These are phyloP conservation scores for Oegoconia quadripuncta DNA, from an alignment of 2,888 invertebrate species.

Conservation along the genomic window DNA sequence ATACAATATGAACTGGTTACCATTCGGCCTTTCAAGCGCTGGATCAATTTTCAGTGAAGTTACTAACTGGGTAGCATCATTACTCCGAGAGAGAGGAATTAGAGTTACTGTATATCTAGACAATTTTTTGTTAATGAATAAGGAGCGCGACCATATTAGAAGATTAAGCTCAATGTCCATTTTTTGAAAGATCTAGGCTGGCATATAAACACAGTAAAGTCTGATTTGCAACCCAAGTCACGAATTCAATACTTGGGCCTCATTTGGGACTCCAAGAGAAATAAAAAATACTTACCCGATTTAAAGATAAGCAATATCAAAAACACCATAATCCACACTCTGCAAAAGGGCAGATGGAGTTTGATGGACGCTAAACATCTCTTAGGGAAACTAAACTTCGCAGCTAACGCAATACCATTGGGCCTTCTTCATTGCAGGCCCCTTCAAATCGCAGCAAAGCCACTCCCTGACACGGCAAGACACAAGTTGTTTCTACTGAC, in stretches of 20 bases:
- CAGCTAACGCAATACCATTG: background rate
- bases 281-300: conserved; percentile 2
- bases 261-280: conserved; percentile 15
- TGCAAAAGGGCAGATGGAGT: background rate
- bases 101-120: conserved; percentile 15
- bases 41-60: conserved; percentile 18
- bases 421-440: too few species aligned
- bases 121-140: conserved; percentile 18
- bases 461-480: too few species aligned
- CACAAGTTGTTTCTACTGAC: background rate
- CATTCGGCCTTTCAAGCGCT: conserved; percentile 19
- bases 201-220: conserved; percentile 14
- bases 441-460: too few species aligned
- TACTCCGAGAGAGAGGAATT: conserved; percentile 11
- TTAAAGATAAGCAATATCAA: background rate
- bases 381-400: background rate
- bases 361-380: background rate
- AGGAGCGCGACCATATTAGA: too few species aligned
- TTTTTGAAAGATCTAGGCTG: conserved; percentile 13
- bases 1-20: conserved; percentile 17
- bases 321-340: background rate
- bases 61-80: conserved; percentile 18
- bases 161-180: background rate
- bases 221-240: background rate
- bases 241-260: conserved; percentile 14